Percentiles rank a stretch among this genome's conserved stretches.
Conservation (phyloP, 2,888 invertebrate genomes). For the Blastobasis adustella region DNA sequence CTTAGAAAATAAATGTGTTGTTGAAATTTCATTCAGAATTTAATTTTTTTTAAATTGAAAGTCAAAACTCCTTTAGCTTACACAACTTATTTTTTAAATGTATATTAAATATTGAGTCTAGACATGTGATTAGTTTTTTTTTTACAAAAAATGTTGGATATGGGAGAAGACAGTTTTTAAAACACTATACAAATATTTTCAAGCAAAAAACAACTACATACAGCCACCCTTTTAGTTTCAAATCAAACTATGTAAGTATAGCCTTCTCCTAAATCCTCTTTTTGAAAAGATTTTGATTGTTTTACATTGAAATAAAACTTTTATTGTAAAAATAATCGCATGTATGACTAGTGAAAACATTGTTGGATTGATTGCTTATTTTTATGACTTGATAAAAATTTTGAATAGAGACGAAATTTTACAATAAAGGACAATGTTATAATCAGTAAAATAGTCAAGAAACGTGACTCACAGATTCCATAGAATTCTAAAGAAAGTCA, state of each 20-base stretch:
- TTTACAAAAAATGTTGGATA: slow-evolving; percentile 9
- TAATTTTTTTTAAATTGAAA: slow-evolving; percentile 14
- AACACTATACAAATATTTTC: slow-evolving; percentile 47
- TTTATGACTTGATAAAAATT: background rate
- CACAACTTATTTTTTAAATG: slow-evolving; percentile 63
- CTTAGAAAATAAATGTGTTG: slow-evolving; percentile 6
- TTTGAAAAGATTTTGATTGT: background rate
- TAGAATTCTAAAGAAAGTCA: no score
- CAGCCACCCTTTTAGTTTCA: slow-evolving; percentile 58
- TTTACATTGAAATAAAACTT: background rate
- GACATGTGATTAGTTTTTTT: slow-evolving; percentile 31
- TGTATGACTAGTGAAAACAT: slow-evolving; percentile 25
- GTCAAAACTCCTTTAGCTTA: slow-evolving; percentile 39
- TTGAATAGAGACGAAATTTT: no score
- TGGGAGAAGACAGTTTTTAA: slow-evolving; percentile 27
- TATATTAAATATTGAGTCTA: slow-evolving; percentile 49
- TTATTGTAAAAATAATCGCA: slow-evolving; percentile 30
- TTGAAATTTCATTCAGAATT: slow-evolving; percentile 5
- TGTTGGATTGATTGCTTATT: slow-evolving; percentile 31
- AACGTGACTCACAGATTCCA: no score
- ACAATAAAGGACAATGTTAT: no score
- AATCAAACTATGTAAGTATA: slow-evolving; percentile 16
- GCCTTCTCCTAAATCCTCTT: slow-evolving; percentile 26
- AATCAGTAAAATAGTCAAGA: no score
- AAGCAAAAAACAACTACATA: slow-evolving; percentile 65